Evolutionary conservation across 2,797 vertebrate genomes (phyloP).

Genomic region (Girardinus metallicus): DNA sequence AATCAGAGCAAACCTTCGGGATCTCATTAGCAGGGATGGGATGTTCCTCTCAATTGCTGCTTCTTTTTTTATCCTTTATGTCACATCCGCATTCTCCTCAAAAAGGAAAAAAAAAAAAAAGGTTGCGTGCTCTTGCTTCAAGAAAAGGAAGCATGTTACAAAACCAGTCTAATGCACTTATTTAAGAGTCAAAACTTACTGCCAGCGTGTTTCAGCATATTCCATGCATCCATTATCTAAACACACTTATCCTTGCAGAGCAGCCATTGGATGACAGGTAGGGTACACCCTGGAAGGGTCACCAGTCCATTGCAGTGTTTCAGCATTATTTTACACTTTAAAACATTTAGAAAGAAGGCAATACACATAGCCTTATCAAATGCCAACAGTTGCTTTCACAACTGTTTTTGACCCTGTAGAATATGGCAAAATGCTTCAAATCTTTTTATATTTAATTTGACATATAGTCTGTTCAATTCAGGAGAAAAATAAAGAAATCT

Average conservation of each 20-base stretch:
- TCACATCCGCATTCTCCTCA: slow-evolving; percentile 18
- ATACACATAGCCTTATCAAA: neutral
- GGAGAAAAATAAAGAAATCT: neutral
- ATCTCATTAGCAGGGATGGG: slow-evolving; percentile 44
- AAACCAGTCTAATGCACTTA: slow-evolving; percentile 31
- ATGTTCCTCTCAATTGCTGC: slow-evolving; percentile 19
- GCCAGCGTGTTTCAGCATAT: slow-evolving; percentile 41
- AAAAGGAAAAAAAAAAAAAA: slow-evolving; percentile 11
- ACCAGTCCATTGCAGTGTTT: slow-evolving; percentile 7
- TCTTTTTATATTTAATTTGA: neutral
- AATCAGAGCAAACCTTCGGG: slow-evolving; percentile 47
- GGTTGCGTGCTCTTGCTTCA: slow-evolving; percentile 9
- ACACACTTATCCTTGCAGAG: too few relatives aligned
- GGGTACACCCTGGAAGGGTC: too few relatives aligned
- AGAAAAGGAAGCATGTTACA: slow-evolving; percentile 21
- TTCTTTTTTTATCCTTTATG: slow-evolving; percentile 20
- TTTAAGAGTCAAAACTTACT: slow-evolving; percentile 24
- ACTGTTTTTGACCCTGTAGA: neutral
- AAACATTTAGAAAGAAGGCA: neutral
- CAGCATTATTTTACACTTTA: neutral
- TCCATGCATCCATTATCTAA: too few relatives aligned
- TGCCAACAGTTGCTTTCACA: neutral
- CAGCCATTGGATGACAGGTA: too few relatives aligned
- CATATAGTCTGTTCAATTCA: neutral
- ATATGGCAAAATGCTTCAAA: neutral